phyloP scores from a whole-genome alignment of 2,113 vertebrate species.

The Scomber colias region DNA sequence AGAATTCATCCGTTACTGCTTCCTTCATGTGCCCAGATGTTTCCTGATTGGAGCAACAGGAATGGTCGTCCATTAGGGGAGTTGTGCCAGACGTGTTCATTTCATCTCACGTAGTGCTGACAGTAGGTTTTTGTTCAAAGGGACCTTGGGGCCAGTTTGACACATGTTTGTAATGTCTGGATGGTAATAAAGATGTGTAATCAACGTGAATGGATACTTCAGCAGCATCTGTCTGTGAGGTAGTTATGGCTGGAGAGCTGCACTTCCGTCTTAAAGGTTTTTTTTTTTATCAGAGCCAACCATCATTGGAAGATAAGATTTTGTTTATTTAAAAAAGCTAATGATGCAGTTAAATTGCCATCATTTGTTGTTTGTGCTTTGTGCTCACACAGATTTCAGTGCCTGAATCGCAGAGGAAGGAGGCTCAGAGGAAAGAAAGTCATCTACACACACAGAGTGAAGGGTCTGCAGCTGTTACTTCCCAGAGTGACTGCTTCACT shows the following conservation, averaged over 20 bases:
- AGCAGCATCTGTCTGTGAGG: slow-evolving; percentile 44
- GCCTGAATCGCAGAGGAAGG: slow-evolving; percentile 55
- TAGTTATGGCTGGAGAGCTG: slow-evolving; percentile 32
- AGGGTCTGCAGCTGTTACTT: slow-evolving; percentile 21
- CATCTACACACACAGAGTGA: slow-evolving; percentile 47
- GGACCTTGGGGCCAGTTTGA: slow-evolving; percentile 45
- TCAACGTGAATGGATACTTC: slow-evolving; percentile 37
- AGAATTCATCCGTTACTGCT: slow-evolving; percentile 58
- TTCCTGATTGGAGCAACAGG: slow-evolving; percentile 74
- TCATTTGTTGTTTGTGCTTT: background rate
- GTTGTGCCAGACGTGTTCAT: slow-evolving; percentile 53
- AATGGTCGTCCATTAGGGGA: slow-evolving; percentile 59
- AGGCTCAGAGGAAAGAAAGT: slow-evolving; percentile 53
- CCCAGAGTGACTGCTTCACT: slow-evolving; percentile 74
- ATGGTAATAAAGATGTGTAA: slow-evolving; percentile 44
- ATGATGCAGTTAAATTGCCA: background rate
- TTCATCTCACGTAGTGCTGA: slow-evolving; percentile 57
- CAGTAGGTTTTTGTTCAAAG: slow-evolving; percentile 54
- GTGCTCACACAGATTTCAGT: slow-evolving; percentile 60
- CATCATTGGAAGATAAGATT: background rate
- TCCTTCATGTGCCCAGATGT: slow-evolving; percentile 79
- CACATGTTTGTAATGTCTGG: slow-evolving; percentile 57
- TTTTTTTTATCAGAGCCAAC: background rate
- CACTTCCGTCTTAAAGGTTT: slow-evolving; percentile 1
- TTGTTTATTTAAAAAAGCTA: background rate